Conservation (phyloP, 1,140 invertebrate genomes). For the Antheraea mylitta region DNA sequence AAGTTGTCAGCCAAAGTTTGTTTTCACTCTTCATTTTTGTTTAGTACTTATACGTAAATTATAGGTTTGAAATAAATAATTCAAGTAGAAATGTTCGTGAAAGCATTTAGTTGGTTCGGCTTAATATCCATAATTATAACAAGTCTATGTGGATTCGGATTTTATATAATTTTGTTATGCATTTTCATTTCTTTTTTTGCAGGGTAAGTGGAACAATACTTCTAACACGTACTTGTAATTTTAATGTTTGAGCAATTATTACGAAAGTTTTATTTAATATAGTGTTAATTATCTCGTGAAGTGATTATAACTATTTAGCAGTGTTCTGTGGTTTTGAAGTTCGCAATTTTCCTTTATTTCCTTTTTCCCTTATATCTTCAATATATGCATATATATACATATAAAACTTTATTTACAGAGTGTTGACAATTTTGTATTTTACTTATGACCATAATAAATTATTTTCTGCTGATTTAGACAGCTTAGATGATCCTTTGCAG, state of each 20-base stretch:
- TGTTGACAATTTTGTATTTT: constrained; percentile 58
- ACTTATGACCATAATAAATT: constrained; percentile 62
- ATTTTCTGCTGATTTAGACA: constrained; percentile 58
- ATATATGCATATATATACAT: too few species aligned
- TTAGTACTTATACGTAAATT: constrained; percentile 29
- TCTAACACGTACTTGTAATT: not conserved
- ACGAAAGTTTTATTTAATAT: too few species aligned
- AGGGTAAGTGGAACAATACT: constrained; percentile 49
- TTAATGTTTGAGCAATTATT: not conserved
- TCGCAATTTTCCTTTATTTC: too few species aligned
- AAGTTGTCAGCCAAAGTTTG: constrained; percentile 23
- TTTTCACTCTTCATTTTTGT: constrained; percentile 37
- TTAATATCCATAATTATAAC: constrained; percentile 62
- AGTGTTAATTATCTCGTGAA: too few species aligned
- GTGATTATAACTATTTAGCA: too few species aligned
- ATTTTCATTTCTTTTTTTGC: constrained; percentile 59
- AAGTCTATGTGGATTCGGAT: constrained; percentile 60
- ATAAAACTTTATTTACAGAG: constrained; percentile 36
- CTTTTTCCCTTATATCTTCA: too few species aligned
- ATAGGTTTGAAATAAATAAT: constrained; percentile 18
- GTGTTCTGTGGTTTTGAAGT: too few species aligned
- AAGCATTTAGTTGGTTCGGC: constrained; percentile 58
- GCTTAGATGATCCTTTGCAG: constrained; percentile 63
- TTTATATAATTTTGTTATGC: constrained; percentile 58
- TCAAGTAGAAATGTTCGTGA: constrained; percentile 37